Base-by-base conservation (phyloP, 2,113 vertebrate genomes). In the Oryzias melastigma region DNA sequence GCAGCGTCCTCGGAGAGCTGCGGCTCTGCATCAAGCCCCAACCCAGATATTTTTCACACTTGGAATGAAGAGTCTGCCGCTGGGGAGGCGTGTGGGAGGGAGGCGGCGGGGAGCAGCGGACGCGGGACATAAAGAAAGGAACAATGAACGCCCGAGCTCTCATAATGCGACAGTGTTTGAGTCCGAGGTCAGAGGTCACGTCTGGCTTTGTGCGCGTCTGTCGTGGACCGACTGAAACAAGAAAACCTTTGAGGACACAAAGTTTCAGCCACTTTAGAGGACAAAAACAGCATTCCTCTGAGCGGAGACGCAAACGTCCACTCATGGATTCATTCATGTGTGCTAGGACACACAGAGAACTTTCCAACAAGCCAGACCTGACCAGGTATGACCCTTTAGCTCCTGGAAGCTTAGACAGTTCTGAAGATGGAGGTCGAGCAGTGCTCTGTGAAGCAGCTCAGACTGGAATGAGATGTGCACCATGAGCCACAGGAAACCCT, bases 181-280 rank as follows among this genome's bases (percentile, higher is more conserved):
- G 67, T 68, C 67, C 35, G 19, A 56, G 80, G 82, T 82, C 70
- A 58, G 61, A 65, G 82, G 71, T 85, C 75, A 61, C 1, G 77
- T 76, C 82, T 81, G 77, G 73, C 71, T 80, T 84, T 78, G 59
- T 82, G 79, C 50, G 53, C 71, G 69, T 61, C 71, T n/a, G 56
- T 48, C 5, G 12, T 74, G 51, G 60, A 84, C 22, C 1, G 64
- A 67, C 55, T 60, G 69, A 73, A 72, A 85, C 78, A 89, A 85
- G 58, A 54, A 81, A 72, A 79, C 52, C 73, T 80, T 85, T 87
- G 80, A 84, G 64, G 4, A 50, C 22, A 45, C 71, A 58, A 80
- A 61, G 46, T 63, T 79, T 65, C 52, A 71, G 58, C 65, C 49
- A 49, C 45, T 65, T 4, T 58, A 64, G 60, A 58, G 54, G 56